Percentiles rank a stretch among this genome's conserved stretches.
Conservation (phyloP, 2,113 vertebrate genomes). For the Dromiciops gliroides region DNA sequence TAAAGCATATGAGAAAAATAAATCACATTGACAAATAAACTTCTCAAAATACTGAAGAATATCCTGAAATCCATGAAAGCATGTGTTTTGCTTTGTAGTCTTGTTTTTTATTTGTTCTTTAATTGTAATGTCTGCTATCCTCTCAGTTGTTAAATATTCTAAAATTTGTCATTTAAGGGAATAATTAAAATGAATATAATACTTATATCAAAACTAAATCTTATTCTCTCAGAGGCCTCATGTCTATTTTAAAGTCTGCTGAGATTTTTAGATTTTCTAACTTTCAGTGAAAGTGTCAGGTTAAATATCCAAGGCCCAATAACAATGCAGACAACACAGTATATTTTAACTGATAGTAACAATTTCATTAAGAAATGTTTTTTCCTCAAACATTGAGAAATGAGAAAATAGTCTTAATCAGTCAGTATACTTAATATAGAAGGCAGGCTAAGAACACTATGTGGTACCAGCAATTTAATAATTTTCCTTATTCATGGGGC, state of each 20-base stretch:
- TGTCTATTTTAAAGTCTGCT: neutral
- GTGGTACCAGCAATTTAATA: neutral
- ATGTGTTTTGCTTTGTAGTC: neutral
- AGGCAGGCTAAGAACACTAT: neutral
- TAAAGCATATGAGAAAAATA: neutral
- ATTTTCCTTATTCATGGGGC: neutral
- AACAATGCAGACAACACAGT: slow-evolving; percentile 41
- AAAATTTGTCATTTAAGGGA: slow-evolving; percentile 56
- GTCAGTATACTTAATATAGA: neutral
- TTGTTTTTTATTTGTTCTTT: slow-evolving; percentile 24
- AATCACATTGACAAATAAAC: neutral
- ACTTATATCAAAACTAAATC: slow-evolving; percentile 26
- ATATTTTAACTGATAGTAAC: slow-evolving; percentile 17
- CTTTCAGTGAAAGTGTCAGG: slow-evolving; percentile 30
- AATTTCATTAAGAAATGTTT: neutral
- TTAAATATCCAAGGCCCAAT: slow-evolving; percentile 10
- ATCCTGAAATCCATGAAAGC: neutral
- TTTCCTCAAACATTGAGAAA: neutral
- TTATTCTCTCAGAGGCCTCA: slow-evolving; percentile 34
- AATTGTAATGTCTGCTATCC: slow-evolving; percentile 35
- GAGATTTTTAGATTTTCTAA: slow-evolving; percentile 62
- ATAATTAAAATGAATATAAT: slow-evolving; percentile 62
- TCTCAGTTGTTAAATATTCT: slow-evolving; percentile 27
- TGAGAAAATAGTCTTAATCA: neutral
- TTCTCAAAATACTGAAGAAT: neutral